phyloP scores from a whole-genome alignment of 1,140 invertebrate species.

The Leptinotarsa defecta region DNA sequence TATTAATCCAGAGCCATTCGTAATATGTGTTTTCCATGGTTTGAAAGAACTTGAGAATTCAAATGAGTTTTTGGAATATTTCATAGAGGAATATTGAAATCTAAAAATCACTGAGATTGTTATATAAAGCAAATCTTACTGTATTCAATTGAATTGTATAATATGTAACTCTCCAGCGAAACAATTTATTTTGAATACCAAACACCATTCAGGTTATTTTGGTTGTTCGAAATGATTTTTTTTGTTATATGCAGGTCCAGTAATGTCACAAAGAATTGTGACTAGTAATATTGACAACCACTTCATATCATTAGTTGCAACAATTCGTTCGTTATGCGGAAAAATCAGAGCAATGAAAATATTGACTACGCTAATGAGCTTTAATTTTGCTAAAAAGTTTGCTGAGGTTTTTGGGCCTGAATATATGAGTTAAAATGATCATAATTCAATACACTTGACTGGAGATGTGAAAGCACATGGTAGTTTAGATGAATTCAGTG shows the following conservation, averaged over 20 bases:
- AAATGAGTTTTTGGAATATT: too few relatives aligned
- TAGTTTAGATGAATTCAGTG: slow-evolving; percentile 23
- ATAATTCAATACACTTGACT: slow-evolving; percentile 30
- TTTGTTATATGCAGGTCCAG: slow-evolving; percentile 23
- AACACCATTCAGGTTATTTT: not conserved
- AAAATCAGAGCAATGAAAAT: slow-evolving; percentile 10
- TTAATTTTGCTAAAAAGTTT: slow-evolving; percentile 31
- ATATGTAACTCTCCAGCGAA: too few relatives aligned
- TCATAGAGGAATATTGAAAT: too few relatives aligned
- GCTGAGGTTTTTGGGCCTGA: not conserved
- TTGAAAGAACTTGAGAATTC: too few relatives aligned
- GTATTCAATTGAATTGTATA: too few relatives aligned
- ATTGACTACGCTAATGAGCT: slow-evolving; percentile 28
- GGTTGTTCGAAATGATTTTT: slow-evolving; percentile 1
- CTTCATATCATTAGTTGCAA: slow-evolving; percentile 13
- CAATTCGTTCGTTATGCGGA: slow-evolving; percentile 3
- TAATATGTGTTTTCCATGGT: not conserved
- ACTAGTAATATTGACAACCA: slow-evolving; percentile 1
- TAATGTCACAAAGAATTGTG: not conserved
- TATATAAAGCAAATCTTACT: too few relatives aligned
- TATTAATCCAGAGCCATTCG: not conserved
- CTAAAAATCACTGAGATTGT: too few relatives aligned
- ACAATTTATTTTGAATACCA: not conserved
- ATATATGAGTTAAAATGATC: slow-evolving; percentile 28
- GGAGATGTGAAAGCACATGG: slow-evolving; percentile 24